These are phyloP conservation scores for Patagioenas fasciata DNA, from an alignment of 2,113 vertebrate species.

Conservation along the genomic window DNA sequence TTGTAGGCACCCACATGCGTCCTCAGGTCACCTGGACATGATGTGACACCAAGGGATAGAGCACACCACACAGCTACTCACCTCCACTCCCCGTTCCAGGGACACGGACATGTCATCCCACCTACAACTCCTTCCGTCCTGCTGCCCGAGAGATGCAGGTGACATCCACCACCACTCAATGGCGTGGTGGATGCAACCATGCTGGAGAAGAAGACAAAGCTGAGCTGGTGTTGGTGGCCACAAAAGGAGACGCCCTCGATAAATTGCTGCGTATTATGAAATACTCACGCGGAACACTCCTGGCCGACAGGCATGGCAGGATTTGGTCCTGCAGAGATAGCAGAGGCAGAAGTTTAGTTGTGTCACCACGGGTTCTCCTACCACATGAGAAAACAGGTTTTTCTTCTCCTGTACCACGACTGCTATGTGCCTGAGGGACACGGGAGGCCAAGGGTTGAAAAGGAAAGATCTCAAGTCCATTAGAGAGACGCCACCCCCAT, in stretches of 20 bases:
- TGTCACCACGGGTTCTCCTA: not conserved
- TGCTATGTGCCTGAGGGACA: rapidly evolving
- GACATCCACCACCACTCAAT: not conserved
- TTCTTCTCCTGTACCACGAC: not conserved
- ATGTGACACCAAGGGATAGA: not conserved
- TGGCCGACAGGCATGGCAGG: not conserved
- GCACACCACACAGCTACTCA: not conserved
- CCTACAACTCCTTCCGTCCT: not conserved
- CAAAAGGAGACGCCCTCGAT: not conserved
- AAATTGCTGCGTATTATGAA: not conserved
- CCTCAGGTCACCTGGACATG: not conserved
- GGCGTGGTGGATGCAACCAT: rapidly evolving
- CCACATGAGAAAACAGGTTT: not conserved
- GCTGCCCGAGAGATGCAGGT: not conserved
- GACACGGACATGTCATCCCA: rapidly evolving
- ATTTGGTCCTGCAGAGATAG: not conserved
- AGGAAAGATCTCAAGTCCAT: not conserved
- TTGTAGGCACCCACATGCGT: rapidly evolving
- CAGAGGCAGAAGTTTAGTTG: not conserved
- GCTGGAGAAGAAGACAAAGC: not conserved
- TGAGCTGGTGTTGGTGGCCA: not conserved
- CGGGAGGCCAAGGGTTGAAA: not conserved
- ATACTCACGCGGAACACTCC: not conserved
- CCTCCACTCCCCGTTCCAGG: not conserved
- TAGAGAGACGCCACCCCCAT: not conserved